Conservation (phyloP, 2,888 invertebrate species). For the Pristionchus japonicus region DNA sequence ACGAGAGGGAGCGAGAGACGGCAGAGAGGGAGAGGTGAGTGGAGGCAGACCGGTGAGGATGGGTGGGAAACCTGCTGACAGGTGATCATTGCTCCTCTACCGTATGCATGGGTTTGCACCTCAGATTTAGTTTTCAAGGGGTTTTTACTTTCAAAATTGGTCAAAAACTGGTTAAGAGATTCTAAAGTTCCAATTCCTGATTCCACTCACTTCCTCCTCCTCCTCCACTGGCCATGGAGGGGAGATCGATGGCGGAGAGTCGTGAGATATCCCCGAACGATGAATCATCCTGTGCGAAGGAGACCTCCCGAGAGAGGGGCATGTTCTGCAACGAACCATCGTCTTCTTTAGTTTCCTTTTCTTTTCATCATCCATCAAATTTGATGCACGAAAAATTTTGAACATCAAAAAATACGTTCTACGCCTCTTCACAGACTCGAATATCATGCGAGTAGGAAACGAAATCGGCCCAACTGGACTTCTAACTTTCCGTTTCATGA, state of each 20-base stretch:
- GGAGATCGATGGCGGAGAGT: constrained; percentile 8
- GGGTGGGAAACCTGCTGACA: background rate
- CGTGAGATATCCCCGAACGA: background rate
- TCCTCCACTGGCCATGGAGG: background rate
- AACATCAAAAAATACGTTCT: too few relatives aligned
- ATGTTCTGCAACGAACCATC: background rate
- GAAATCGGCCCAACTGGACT: too few relatives aligned
- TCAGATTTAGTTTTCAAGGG: too few relatives aligned
- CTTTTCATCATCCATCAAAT: too few relatives aligned
- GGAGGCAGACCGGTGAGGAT: background rate
- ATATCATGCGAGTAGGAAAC: too few relatives aligned
- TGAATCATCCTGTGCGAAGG: constrained; percentile 6
- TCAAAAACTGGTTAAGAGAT: too few relatives aligned
- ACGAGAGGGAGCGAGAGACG: background rate
- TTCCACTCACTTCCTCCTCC: too few relatives aligned
- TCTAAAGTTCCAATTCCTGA: too few relatives aligned
- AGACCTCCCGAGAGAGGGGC: constrained; percentile 11
- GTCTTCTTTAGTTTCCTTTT: background rate
- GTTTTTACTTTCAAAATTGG: too few relatives aligned
- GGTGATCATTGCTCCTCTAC: background rate
- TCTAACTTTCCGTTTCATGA: too few relatives aligned
- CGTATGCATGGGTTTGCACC: background rate
- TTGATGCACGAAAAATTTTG: too few relatives aligned
- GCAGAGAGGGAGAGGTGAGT: background rate
- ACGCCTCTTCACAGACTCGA: too few relatives aligned